Percentiles rank a stretch among this genome's conserved stretches.
Evolutionary conservation across 37 sponge, comb jelly and placozoan species (phyloP).

Genomic region (Crambe crambe): DNA sequence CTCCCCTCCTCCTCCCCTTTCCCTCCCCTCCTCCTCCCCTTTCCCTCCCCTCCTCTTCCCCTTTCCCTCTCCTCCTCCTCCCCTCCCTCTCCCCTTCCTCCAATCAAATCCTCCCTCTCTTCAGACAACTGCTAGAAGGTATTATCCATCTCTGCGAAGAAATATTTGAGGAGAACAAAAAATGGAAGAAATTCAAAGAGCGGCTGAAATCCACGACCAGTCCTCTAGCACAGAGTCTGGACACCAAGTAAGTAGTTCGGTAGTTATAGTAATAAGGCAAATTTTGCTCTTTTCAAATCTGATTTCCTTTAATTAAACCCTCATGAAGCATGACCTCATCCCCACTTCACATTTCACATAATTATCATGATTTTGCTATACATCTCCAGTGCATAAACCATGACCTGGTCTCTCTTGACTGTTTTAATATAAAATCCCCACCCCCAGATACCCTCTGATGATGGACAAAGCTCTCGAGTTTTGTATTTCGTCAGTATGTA

Average conservation of each 20-base stretch:
- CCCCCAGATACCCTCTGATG: constrained; percentile 40
- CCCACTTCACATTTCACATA: too few relatives aligned
- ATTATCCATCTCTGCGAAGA: constrained; percentile 17
- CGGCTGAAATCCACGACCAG: not conserved
- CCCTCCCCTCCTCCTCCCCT: not conserved
- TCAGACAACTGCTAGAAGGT: constrained; percentile 20
- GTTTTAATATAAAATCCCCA: too few relatives aligned
- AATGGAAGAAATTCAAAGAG: not conserved
- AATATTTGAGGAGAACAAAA: not conserved
- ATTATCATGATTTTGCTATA: too few relatives aligned
- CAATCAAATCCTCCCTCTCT: not conserved
- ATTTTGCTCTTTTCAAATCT: not conserved
- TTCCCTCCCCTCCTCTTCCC: not conserved
- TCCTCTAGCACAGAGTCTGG: constrained; percentile 31
- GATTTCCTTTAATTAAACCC: not conserved
- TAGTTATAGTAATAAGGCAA: not conserved
- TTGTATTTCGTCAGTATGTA: not conserved
- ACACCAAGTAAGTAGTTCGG: constrained; percentile 28
- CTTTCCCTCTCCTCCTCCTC: not conserved
- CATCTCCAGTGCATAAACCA: too few relatives aligned
- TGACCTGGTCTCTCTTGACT: too few relatives aligned
- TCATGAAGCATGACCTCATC: not conserved
- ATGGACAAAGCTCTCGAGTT: constrained; percentile 46
- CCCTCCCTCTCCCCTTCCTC: not conserved
- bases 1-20: not conserved